Evolutionary conservation across 2,113 vertebrate species (phyloP), one percentile per base, ranked within the genome.

Genomic region (Phasianus colchicus): DNA sequence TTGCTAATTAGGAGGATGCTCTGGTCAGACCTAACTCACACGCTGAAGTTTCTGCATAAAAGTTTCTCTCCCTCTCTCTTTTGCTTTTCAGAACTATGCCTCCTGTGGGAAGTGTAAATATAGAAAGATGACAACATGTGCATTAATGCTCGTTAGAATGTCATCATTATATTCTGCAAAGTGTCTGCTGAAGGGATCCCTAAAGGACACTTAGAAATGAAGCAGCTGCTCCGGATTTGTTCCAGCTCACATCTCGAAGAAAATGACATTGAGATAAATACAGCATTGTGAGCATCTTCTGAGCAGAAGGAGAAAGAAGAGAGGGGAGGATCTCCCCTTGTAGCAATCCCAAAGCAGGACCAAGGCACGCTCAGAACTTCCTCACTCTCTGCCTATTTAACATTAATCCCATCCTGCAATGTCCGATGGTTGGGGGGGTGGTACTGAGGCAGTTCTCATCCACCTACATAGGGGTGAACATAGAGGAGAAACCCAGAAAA

Each of bases 51-150:
- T 89, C 58, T 40, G 54, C 43, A 3, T 27, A 40, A 32, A 85
- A 96, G 95, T 97, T 97, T 95, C 89, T 17, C 21, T 84, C 36
- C 9, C 67, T 93, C 91, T 93, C 70, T 77, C 89, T 94, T 70
- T 69, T 83, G 94, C 95, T 96, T n/a, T 91, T 95, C 95, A 42
- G 96, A 98, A 97, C 74, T 84, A 97, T 98, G 97, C 96, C 97
- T 98, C 98, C 98, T 97, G 96, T 11, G 98, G 98, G 98, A 97
- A 97, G 97, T 96, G 98, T 98, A 98, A 98, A 98, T 98, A 98
- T 96, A 96, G 97, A 95, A 96, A 97, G 98, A 98, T 98, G 98
- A 98, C 98, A 98, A 98, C 97, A 96, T 89, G 98, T 96, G 97
- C 98, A 97, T 98, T 98, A 98, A 97, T 43, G 97, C 98, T 98